Evolutionary conservation across 2,888 invertebrate genomes (phyloP).

Genomic region (Brassicogethes aeneus): DNA sequence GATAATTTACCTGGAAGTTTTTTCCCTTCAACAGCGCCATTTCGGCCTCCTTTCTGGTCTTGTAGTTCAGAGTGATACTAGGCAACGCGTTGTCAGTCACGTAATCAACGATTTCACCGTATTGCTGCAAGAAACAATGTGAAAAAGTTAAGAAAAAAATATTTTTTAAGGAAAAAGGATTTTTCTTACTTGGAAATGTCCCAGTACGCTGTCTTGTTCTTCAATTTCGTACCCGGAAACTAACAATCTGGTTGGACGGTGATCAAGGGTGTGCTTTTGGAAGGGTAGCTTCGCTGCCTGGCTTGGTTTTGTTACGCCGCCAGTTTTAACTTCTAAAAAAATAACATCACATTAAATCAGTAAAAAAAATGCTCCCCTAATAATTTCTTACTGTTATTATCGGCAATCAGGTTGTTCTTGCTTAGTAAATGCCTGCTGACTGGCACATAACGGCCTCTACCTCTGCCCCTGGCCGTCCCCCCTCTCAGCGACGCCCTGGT

Average conservation of each 20-base stretch:
- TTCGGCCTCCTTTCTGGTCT: slow-evolving; percentile 70
- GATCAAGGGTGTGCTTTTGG: slow-evolving; percentile 61
- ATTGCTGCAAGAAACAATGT: slow-evolving; percentile 53
- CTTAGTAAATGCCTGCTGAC: slow-evolving; percentile 33
- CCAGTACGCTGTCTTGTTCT: slow-evolving; percentile 69
- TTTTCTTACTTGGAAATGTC: slow-evolving; percentile 82
- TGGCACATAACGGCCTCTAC: slow-evolving; percentile 34
- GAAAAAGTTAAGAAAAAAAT: not conserved
- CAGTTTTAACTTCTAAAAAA: slow-evolving; percentile 20
- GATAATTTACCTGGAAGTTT: slow-evolving; percentile 53
- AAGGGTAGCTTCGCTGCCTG: slow-evolving; percentile 17
- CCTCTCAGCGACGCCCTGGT: slow-evolving; percentile 37
- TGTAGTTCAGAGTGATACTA: slow-evolving; percentile 66
- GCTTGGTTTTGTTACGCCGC: slow-evolving; percentile 14
- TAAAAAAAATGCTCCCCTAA: slow-evolving; percentile 26
- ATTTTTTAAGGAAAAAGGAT: slow-evolving; percentile 20
- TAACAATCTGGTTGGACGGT: slow-evolving; percentile 75
- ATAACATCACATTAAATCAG: slow-evolving; percentile 5
- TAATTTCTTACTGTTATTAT: slow-evolving; percentile 7
- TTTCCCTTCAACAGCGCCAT: slow-evolving; percentile 67
- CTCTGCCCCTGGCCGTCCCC: slow-evolving; percentile 31
- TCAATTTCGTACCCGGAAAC: slow-evolving; percentile 82
- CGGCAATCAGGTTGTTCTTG: slow-evolving; percentile 36
- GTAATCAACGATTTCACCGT: slow-evolving; percentile 79
- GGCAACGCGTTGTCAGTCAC: slow-evolving; percentile 65